Percentiles rank a stretch among this genome's conserved stretches.
Conservation (phyloP, 1,140 invertebrate genomes). For the Brachionus paranguensis region DNA sequence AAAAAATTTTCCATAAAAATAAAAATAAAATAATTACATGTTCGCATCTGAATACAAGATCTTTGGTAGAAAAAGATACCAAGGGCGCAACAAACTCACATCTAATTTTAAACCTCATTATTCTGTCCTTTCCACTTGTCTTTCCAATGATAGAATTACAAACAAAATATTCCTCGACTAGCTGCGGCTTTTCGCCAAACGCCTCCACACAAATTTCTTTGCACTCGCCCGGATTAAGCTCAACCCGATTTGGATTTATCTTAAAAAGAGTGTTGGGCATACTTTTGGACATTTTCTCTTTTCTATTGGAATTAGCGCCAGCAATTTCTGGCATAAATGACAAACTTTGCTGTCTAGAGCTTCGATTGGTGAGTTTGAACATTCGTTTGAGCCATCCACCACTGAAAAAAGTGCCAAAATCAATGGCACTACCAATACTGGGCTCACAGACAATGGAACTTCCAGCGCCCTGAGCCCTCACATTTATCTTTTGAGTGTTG, state of each 20-base stretch:
- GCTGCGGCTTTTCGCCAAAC: slow-evolving; percentile 50
- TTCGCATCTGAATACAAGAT: slow-evolving; percentile 28
- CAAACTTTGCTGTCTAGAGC: slow-evolving; percentile 45
- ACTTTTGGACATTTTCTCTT: slow-evolving; percentile 26
- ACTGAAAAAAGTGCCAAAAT: slow-evolving; percentile 55
- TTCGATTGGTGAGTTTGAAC: slow-evolving; percentile 53
- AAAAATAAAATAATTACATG: not conserved
- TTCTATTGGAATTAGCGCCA: not conserved
- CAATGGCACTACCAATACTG: slow-evolving; percentile 46
- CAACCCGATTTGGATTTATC: slow-evolving; percentile 51
- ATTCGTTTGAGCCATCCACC: slow-evolving; percentile 43
- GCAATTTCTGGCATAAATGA: not conserved
- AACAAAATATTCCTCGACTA: slow-evolving; percentile 48
- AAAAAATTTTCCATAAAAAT: too few relatives aligned
- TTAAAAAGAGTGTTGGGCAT: slow-evolving; percentile 48
- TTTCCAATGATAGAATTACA: slow-evolving; percentile 55
- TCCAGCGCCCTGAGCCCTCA: slow-evolving; percentile 51
- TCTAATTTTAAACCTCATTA: slow-evolving; percentile 52
- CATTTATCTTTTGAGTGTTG: slow-evolving; percentile 45
- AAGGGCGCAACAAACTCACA: slow-evolving; percentile 54
- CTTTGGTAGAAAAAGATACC: slow-evolving; percentile 51
- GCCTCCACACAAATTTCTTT: slow-evolving; percentile 49
- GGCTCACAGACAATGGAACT: slow-evolving; percentile 53
- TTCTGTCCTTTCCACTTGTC: slow-evolving; percentile 53
- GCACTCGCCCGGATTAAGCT: slow-evolving; percentile 50